Conservation (phyloP, 2,113 vertebrate genomes). For the Thamnaconus septentrionalis region DNA sequence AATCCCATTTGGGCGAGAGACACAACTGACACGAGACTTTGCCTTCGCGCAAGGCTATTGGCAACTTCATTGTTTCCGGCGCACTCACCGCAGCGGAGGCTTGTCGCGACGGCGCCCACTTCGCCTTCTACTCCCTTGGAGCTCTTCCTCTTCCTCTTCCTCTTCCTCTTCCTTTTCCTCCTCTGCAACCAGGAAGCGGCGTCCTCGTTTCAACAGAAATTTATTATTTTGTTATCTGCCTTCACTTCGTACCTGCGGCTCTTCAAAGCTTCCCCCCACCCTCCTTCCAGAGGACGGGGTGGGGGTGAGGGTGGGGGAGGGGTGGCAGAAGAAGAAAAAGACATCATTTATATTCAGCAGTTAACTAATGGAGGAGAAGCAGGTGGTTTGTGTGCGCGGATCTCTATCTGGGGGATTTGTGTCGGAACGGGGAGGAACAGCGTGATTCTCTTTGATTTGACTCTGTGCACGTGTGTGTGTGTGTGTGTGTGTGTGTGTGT, state of each 20-base stretch:
- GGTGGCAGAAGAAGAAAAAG: conserved; percentile 31
- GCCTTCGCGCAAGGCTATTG: neutral
- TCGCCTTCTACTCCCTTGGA: too few relatives aligned
- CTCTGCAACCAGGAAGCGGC: conserved; percentile 12
- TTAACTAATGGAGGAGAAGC: conserved; percentile 53
- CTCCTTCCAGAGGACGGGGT: too few relatives aligned
- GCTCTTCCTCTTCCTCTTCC: neutral
- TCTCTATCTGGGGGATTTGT: conserved; percentile 40
- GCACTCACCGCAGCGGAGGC: too few relatives aligned
- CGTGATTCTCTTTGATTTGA: conserved; percentile 58
- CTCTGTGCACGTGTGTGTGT: conserved; percentile 8
- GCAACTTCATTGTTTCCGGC: too few relatives aligned
- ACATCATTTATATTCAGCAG: conserved; percentile 47
- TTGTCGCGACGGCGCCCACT: too few relatives aligned
- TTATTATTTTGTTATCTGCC: conserved; percentile 39
- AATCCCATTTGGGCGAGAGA: neutral
- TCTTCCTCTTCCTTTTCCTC: conserved; percentile 12
- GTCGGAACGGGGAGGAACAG: conserved; percentile 14
- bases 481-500: conserved; percentile 29
- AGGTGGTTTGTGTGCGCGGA: conserved; percentile 37
- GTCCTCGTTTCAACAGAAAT: conserved; percentile 43
- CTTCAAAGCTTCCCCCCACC: conserved; percentile 47
- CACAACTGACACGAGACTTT: neutral
- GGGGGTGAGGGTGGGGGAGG: conserved; percentile 37
- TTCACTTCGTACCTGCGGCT: conserved; percentile 44